Conservation (phyloP, 2,888 invertebrate genomes). For the Eupithecia insigniata region DNA sequence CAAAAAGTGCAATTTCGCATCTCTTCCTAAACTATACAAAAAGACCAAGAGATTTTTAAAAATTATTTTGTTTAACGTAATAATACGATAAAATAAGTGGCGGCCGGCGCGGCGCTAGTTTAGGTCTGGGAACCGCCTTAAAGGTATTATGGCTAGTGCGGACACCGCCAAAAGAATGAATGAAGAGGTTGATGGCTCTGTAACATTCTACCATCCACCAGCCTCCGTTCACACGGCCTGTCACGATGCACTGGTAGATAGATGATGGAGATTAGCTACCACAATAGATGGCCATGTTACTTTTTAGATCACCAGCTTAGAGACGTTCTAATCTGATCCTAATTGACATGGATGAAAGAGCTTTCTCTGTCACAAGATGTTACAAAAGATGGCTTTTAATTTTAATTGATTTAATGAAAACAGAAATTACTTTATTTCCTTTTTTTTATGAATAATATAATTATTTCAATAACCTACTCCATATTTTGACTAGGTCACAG, state of each 20-base stretch:
- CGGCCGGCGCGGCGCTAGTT: too few species aligned
- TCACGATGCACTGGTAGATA: constrained; percentile 37
- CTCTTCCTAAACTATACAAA: too few species aligned
- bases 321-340: constrained; percentile 17
- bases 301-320: constrained; percentile 26
- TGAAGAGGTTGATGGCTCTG: background rate
- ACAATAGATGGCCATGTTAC: constrained; percentile 28
- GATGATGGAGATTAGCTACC: constrained; percentile 41
- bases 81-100: too few species aligned
- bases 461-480: too few species aligned
- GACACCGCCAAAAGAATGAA: background rate
- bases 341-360: constrained; percentile 19
- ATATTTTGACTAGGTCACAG: too few species aligned
- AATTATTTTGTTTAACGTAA: too few species aligned
- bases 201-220: background rate
- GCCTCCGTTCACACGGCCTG: constrained; percentile 39
- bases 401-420: background rate
- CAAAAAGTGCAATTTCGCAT: too few species aligned
- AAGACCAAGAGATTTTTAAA: too few species aligned
- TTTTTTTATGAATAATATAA: too few species aligned
- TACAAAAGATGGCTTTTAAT: background rate
- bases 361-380: background rate
- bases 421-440: background rate
- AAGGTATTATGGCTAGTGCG: background rate
- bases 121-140: too few species aligned